Percentiles rank a stretch among this genome's conserved stretches.
These are phyloP conservation scores for Elaphurus davidianus DNA, from an alignment of 2,113 vertebrate genomes.

Conservation along the genomic window DNA sequence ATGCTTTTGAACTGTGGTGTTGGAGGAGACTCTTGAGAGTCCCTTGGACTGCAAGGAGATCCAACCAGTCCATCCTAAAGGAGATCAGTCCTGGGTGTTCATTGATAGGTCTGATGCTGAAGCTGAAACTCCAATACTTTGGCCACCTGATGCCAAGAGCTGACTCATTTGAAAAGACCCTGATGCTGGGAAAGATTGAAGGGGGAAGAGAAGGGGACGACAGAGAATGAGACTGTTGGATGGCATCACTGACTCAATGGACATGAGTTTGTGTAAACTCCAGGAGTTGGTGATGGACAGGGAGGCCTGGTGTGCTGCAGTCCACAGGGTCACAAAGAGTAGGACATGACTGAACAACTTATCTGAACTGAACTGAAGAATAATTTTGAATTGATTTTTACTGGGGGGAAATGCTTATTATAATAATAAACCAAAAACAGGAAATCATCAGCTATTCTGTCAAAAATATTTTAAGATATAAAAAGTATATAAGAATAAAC, in stretches of 20 bases:
- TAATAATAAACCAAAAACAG: background rate
- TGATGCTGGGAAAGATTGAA: background rate
- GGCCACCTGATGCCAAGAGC: background rate
- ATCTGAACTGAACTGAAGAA: background rate
- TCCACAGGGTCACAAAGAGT: background rate
- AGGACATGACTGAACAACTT: accelerated
- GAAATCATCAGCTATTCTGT: constrained; percentile 25
- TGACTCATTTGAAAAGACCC: background rate
- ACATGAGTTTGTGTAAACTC: background rate
- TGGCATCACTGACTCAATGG: background rate
- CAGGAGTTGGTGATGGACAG: background rate
- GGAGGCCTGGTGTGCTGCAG: background rate
- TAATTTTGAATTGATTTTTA: constrained; percentile 26
- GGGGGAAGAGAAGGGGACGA: background rate
- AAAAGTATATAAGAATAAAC: background rate
- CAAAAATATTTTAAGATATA: background rate
- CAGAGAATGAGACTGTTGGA: background rate
- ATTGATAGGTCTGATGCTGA: background rate
- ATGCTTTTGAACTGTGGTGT: background rate
- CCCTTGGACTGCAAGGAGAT: background rate
- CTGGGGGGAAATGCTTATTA: background rate
- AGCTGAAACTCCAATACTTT: background rate
- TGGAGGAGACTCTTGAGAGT: background rate
- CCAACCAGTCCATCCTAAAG: background rate
- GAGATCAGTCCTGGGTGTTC: background rate